Percentiles rank a stretch among this genome's conserved stretches.
These are phyloP conservation scores for Drosophila eohydei DNA, from an alignment of 2,888 invertebrate genomes.

Conservation along the genomic window DNA sequence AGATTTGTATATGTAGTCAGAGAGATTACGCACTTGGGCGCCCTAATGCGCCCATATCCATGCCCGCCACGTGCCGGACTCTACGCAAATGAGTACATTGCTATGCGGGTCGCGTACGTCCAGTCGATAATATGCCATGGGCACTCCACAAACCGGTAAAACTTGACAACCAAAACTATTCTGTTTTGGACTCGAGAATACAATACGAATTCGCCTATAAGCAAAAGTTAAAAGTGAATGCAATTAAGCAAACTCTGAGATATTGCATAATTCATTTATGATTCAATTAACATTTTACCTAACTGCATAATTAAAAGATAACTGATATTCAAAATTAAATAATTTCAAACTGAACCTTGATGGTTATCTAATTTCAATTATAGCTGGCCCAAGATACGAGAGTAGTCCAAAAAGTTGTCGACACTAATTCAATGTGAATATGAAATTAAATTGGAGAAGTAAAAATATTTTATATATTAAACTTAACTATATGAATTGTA, in stretches of 20 bases:
- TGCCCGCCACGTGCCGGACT: slow-evolving; percentile 50
- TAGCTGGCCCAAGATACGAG: background rate
- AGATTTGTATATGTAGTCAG: slow-evolving; percentile 58
- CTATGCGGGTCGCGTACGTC: slow-evolving; percentile 50
- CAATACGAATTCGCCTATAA: background rate
- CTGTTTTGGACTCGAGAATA: background rate
- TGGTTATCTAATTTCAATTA: background rate
- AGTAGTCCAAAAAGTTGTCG: background rate
- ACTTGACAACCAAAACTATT: background rate
- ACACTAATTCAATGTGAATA: background rate
- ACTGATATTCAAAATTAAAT: background rate
- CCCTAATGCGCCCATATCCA: slow-evolving; percentile 53
- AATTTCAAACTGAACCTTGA: background rate
- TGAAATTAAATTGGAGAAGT: too few species aligned
- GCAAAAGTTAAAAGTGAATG: background rate
- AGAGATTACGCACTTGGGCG: slow-evolving; percentile 54
- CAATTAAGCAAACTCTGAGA: background rate
- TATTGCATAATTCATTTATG: background rate
- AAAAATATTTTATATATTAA: too few species aligned
- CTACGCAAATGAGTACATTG: slow-evolving; percentile 48
- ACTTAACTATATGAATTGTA: background rate
- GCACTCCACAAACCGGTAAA: slow-evolving; percentile 34
- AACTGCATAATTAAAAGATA: background rate
- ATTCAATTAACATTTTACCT: background rate
- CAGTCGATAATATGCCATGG: slow-evolving; percentile 50